Conservation (phyloP, 2,113 vertebrate species). For the Microcebus lehilahytsara region DNA sequence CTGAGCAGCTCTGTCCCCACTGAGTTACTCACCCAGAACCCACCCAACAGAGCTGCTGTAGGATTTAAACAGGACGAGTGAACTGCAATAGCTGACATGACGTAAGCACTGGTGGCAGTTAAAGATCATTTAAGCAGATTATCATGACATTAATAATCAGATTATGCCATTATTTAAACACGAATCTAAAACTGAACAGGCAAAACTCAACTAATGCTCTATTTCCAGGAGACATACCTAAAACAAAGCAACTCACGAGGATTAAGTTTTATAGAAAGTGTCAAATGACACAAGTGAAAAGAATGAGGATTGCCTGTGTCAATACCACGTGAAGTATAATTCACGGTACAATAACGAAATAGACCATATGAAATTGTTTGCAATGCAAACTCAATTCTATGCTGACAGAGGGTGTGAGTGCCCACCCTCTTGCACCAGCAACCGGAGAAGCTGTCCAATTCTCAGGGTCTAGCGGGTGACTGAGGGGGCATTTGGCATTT, state of each 20-base stretch:
- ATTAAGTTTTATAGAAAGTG: neutral
- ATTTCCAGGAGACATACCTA: neutral
- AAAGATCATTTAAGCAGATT: neutral
- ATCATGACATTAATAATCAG: too few species aligned
- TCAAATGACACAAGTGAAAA: neutral
- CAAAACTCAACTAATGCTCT: neutral
- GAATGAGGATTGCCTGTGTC: accelerated
- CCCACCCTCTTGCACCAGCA: too few species aligned
- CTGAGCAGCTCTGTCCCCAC: neutral
- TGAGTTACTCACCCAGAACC: neutral
- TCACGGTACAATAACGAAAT: neutral
- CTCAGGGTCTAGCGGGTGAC: too few species aligned
- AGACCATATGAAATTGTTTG: neutral
- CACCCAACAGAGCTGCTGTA: accelerated
- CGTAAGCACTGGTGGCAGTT: too few species aligned
- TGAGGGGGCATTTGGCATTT: neutral
- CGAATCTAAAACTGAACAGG: neutral
- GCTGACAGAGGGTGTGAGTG: neutral
- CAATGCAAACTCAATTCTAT: too few species aligned
- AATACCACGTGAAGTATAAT: accelerated
- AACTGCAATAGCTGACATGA: too few species aligned
- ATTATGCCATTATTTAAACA: neutral
- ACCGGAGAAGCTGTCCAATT: accelerated
- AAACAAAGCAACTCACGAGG: neutral
- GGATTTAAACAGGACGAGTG: too few species aligned